phyloP scores from a whole-genome alignment of 2,113 vertebrate genomes.

The Dolichotis patagonum region DNA sequence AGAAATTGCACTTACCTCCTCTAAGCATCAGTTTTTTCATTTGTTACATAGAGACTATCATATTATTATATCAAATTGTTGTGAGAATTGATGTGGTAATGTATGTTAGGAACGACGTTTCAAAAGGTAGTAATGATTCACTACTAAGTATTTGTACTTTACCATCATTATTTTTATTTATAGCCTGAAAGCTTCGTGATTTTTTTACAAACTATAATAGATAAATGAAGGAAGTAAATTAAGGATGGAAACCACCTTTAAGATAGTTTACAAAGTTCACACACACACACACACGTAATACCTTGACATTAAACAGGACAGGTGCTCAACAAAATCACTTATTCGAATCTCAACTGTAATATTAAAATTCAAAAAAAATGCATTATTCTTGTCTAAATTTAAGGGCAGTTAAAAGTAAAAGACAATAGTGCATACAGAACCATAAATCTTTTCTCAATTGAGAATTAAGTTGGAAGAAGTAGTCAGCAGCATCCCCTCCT shows the following conservation, averaged over 20 bases:
- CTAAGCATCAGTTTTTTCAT: background rate
- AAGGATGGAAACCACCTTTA: background rate
- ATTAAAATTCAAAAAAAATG: background rate
- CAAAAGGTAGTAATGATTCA: constrained; percentile 7
- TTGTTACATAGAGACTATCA: background rate
- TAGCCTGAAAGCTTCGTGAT: background rate
- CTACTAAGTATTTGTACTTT: background rate
- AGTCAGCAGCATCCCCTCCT: background rate
- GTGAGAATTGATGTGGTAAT: background rate
- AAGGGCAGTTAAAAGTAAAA: background rate
- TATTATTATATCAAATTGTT: background rate
- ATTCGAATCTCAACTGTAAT: background rate
- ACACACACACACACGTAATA: background rate
- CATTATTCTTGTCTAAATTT: background rate
- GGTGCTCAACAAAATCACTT: background rate
- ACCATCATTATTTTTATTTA: background rate
- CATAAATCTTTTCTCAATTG: background rate
- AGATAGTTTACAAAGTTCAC: background rate
- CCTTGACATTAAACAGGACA: background rate
- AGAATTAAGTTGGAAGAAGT: background rate
- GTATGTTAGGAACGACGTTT: background rate
- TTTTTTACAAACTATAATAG: background rate
- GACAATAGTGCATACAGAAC: background rate
- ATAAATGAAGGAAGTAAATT: constrained; percentile 7
- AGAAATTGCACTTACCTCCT: background rate